A percentile compares a stretch with the other conserved stretches of the same genome.
These are phyloP conservation scores for Microtus ochrogaster DNA, from an alignment of 2,113 vertebrate species.

Conservation along the genomic window DNA sequence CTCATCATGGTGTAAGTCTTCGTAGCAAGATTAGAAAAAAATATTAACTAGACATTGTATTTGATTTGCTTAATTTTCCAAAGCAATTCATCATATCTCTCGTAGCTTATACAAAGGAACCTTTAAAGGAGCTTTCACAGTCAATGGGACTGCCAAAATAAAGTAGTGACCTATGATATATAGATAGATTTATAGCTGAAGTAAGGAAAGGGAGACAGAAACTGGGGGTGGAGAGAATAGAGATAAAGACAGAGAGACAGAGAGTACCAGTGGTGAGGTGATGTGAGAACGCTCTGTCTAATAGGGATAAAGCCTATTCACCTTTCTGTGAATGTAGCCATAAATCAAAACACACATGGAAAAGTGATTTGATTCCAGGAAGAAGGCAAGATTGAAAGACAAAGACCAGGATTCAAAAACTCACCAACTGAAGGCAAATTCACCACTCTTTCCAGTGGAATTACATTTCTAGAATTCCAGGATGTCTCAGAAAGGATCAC, in stretches of 20 bases:
- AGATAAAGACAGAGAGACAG: background rate
- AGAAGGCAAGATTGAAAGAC: background rate
- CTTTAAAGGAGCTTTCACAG: background rate
- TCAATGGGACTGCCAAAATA: background rate
- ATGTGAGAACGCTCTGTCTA: background rate
- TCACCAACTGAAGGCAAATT: background rate
- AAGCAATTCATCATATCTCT: background rate
- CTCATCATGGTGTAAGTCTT: background rate
- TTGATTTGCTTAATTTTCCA: background rate
- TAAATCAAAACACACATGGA: background rate
- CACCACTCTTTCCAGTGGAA: background rate
- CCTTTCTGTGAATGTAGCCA: background rate
- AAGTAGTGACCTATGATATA: background rate
- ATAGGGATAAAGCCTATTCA: background rate
- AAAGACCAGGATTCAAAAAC: background rate
- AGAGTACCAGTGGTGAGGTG: background rate
- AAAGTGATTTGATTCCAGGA: background rate
- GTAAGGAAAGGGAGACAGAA: background rate
- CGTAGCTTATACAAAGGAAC: background rate
- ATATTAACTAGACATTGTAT: background rate
- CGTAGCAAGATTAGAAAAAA: background rate
- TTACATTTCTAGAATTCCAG: background rate
- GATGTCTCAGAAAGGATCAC: background rate
- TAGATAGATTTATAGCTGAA: constrained; percentile 41
- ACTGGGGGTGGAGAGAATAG: background rate